Base-by-base conservation (phyloP, 2,113 vertebrate species). In the Semnopithecus entellus region DNA sequence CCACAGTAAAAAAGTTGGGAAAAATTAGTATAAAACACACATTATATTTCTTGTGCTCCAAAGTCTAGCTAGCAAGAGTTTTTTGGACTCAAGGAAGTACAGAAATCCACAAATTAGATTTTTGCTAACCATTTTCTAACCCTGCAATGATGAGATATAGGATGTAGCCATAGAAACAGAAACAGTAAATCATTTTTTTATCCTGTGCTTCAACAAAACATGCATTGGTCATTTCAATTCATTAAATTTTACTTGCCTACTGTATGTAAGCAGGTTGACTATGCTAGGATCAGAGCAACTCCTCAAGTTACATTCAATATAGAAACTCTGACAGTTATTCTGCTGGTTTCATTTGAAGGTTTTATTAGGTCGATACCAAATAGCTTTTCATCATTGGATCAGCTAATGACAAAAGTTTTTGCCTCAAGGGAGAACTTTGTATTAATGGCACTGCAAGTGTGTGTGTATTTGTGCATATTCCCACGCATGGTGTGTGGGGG, bases 221-320 rank as follows among this genome's bases (percentile, higher is more conserved):
- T 16, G 4, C 7, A 30, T 22, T 11, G 23, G 64, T 0, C 16
- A 40, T 76, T 66, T 86, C 45, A 32, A 18, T 73, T 88, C 27
- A 38, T 20, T 83, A 12, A 43, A 40, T 50, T 73, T 79, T 70
- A 73, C 43, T 55, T 23, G 55, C 40, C 76, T 96, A 79, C 76
- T 97, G 45, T 55, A 55, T 55, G 83, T 90, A 97, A 86, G 85
- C 76, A 59, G 94, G 30, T 89, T 1, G 35, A 6, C 35, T 64
- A 1, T 86, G 78, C 12, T 7, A 96, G 91, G 86, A 38, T 83
- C 96, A 95, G 64, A 27, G 35, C 93, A 91, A 88, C 96, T 98
- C 91, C 90, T 98, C 83, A 88, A 80, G 50, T 98, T 98, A 97
- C 81, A 80, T 40, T 90, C 92, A 79, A 48, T 97, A 84, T 43